Evolutionary conservation across 1,140 invertebrate species (phyloP).

Genomic region (Leptinotarsa texana): DNA sequence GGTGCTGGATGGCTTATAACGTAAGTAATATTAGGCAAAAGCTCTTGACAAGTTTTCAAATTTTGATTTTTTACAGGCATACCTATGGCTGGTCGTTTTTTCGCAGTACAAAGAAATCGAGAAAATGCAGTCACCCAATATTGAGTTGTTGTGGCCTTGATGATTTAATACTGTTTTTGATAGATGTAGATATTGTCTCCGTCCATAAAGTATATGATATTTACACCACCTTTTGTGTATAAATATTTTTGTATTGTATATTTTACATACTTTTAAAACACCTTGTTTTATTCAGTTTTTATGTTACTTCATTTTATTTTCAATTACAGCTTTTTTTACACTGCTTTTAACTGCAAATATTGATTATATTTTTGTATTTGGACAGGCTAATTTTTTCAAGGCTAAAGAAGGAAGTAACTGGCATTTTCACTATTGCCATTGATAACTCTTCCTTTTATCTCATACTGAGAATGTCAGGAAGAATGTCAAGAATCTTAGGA

Average conservation of each 20-base stretch:
- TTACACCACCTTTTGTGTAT: no score
- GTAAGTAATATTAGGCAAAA: slow-evolving; percentile 62
- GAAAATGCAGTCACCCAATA: slow-evolving; percentile 82
- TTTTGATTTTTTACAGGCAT: slow-evolving; percentile 67
- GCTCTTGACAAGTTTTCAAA: slow-evolving; percentile 4
- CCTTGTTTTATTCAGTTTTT: neutral
- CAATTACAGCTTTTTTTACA: no score
- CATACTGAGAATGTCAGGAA: no score
- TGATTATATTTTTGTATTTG: no score
- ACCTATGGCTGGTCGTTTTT: slow-evolving; percentile 81
- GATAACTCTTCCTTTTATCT: no score
- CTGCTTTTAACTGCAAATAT: no score
- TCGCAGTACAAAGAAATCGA: slow-evolving; percentile 80
- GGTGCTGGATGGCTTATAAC: slow-evolving; percentile 82
- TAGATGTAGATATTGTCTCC: neutral
- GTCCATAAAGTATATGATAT: neutral
- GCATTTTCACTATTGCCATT: no score
- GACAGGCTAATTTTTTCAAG: no score
- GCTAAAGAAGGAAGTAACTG: no score
- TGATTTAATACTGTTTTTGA: neutral
- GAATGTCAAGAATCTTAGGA: no score
- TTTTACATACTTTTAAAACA: neutral
- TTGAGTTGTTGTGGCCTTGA: slow-evolving; percentile 70
- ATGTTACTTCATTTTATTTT: no score
- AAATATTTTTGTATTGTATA: no score